Conservation (phyloP, 1,140 invertebrate species). For the Diprion similis region DNA sequence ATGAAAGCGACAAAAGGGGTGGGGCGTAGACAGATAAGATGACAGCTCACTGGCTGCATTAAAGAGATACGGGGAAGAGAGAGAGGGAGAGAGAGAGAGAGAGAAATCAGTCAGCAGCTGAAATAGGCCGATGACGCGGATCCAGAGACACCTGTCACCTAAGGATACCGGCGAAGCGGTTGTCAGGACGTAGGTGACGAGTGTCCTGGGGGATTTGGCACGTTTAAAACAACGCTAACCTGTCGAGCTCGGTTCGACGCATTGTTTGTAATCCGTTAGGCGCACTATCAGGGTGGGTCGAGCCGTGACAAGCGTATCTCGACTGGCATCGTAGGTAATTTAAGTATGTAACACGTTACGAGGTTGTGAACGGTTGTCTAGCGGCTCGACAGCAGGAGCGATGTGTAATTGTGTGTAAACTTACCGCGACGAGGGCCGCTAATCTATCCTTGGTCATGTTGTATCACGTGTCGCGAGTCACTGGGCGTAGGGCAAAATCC, state of each 20-base stretch:
- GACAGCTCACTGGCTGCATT: neutral
- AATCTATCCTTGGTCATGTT: slow-evolving; percentile 98
- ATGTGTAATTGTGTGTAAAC: slow-evolving; percentile 57
- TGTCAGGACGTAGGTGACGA: no score
- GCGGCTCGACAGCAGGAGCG: neutral
- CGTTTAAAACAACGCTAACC: no score
- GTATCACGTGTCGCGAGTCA: slow-evolving; percentile 59
- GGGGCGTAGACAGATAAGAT: neutral
- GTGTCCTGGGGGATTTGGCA: no score
- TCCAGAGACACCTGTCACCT: neutral
- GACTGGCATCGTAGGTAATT: slow-evolving; percentile 9
- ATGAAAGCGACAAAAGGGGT: slow-evolving; percentile 3
- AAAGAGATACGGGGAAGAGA: no score
- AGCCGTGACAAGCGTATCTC: neutral
- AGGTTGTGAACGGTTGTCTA: neutral
- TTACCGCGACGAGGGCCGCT: slow-evolving; percentile 93
- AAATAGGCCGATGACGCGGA: slow-evolving; percentile 1
- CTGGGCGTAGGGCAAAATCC: slow-evolving; percentile 47
- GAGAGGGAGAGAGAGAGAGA: neutral
- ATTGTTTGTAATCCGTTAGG: neutral
- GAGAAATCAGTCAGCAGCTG: neutral
- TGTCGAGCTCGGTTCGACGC: neutral
- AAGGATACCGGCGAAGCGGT: neutral
- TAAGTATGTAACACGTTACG: slow-evolving; percentile 11
- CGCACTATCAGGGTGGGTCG: neutral